Percentiles rank a stretch among this genome's conserved stretches.
phyloP scores from a whole-genome alignment of 2,113 vertebrate species.

The Nibea coibor region DNA sequence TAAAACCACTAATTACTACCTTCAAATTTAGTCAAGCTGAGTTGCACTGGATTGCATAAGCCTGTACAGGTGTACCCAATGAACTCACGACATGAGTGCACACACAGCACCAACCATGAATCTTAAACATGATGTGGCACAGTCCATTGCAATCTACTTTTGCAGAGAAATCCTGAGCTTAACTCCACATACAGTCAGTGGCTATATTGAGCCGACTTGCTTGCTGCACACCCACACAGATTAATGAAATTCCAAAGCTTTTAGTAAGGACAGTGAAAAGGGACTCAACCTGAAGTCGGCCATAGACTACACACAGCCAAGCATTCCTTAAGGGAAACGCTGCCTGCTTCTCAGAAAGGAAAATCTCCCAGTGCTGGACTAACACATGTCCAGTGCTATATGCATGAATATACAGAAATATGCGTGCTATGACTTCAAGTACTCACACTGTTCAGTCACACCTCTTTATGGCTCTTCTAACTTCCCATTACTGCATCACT shows the following conservation, averaged over 20 bases:
- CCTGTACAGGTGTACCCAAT: background rate
- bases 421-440: background rate
- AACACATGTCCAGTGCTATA: background rate
- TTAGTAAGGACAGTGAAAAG: conserved; percentile 76
- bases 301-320: conserved; percentile 31
- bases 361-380: conserved; percentile 10
- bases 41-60: background rate
- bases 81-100: background rate
- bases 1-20: background rate
- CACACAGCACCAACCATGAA: background rate
- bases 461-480: background rate
- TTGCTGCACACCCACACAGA: conserved; percentile 77
- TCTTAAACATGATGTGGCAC: background rate
- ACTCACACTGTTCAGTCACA: background rate
- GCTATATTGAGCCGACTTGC: conserved; percentile 55
- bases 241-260: conserved; percentile 80
- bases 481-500: conserved; percentile 18
- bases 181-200: conserved; percentile 24
- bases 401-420: background rate
- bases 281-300: conserved; percentile 57
- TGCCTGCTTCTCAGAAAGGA: conserved; percentile 24
- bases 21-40: background rate
- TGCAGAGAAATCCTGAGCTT: conserved; percentile 9
- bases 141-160: background rate
- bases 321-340: conserved; percentile 43